Percentiles rank a stretch among this genome's conserved stretches.
Conservation (phyloP, 1,140 invertebrate genomes). For the Copidosoma floridanum region DNA sequence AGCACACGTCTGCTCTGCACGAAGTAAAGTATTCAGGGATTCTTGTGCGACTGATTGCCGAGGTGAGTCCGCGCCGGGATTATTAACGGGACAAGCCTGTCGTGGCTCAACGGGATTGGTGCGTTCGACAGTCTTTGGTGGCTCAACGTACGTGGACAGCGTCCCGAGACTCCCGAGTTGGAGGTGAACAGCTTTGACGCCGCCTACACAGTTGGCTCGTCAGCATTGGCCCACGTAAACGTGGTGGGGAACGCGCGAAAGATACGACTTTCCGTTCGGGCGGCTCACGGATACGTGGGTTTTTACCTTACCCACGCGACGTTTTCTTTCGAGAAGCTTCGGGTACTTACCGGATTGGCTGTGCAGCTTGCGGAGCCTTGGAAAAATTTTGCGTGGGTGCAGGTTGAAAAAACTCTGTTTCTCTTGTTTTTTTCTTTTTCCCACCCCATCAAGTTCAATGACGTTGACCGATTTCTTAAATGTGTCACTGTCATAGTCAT, state of each 20-base stretch:
- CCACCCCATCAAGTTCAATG: no score
- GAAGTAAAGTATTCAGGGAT: no score
- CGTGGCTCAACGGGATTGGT: slow-evolving; percentile 58
- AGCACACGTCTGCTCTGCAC: no score
- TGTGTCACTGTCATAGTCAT: no score
- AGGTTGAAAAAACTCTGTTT: not conserved
- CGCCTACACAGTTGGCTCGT: slow-evolving; percentile 54
- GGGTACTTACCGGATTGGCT: slow-evolving; percentile 27
- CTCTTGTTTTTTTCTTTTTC: not conserved
- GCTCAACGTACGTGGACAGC: no score
- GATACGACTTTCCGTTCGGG: no score
- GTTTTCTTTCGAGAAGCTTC: slow-evolving; percentile 40
- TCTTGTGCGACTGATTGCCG: slow-evolving; percentile 52
- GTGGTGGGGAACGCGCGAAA: no score
- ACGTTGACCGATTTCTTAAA: no score
- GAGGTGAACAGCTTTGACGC: slow-evolving; percentile 11
- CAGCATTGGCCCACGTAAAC: slow-evolving; percentile 60
- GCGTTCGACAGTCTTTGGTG: not conserved
- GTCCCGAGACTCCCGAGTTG: not conserved
- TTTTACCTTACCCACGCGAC: not conserved
- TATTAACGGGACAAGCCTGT: slow-evolving; percentile 57
- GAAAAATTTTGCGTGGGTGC: not conserved
- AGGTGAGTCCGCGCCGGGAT: slow-evolving; percentile 37
- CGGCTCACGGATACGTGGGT: no score
- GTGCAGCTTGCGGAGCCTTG: slow-evolving; percentile 27